A percentile compares a stretch with the other conserved stretches of the same genome.
These are phyloP conservation scores for Terrapene triunguis DNA, from an alignment of 2,113 vertebrate species.

Conservation along the genomic window DNA sequence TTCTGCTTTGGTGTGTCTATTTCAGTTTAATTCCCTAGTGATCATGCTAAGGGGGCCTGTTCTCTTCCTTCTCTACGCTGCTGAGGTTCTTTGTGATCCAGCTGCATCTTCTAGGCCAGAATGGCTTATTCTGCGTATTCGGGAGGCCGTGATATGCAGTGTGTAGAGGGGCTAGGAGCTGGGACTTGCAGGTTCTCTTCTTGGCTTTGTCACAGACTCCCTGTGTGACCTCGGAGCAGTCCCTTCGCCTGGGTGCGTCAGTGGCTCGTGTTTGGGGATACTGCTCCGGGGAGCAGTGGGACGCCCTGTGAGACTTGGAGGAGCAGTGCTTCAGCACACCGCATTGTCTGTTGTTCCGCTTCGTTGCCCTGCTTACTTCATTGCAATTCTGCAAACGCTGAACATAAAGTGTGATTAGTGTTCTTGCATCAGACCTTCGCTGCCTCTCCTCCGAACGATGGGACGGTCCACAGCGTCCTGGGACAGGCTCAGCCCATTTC, in stretches of 20 bases:
- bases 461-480: not conserved
- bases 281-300: no score
- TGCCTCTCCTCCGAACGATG: not conserved
- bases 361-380: not conserved
- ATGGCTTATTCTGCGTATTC: not conserved
- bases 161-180: not conserved
- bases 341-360: not conserved
- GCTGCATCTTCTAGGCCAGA: not conserved
- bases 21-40: not conserved
- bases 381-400: not conserved
- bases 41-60: not conserved
- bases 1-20: accelerated
- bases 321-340: not conserved
- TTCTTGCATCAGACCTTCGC: not conserved
- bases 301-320: not conserved
- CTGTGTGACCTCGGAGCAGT: not conserved
- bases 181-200: not conserved
- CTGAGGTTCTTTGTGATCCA: not conserved
- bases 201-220: no score
- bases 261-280: no score
- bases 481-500: slow-evolving; percentile 3
- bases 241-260: not conserved
- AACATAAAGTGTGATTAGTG: not conserved
- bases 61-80: not conserved
- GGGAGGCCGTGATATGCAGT: not conserved